Base-by-base conservation (phyloP, 2,888 invertebrate genomes). In the Megalurothrips usitatus region DNA sequence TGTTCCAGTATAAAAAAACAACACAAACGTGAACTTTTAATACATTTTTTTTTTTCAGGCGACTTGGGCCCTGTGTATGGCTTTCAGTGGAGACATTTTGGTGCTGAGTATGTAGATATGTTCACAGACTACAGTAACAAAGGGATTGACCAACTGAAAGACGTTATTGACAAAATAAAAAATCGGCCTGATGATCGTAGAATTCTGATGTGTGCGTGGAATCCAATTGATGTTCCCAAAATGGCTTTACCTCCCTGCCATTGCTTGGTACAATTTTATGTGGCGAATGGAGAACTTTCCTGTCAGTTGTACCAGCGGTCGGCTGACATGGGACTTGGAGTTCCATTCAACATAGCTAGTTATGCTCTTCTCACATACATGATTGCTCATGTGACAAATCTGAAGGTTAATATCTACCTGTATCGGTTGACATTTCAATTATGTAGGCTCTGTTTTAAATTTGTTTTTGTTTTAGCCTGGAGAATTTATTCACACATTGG, bases 161-260 rank as follows among this genome's bases (percentile, higher is more conserved):
- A 92, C 84, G 90, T 98, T 19, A 96, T 99, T 83, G 86, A 94
- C 3, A 93, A 92, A 47, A 92, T 99, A 82, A 92, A 90, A 85
- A 93, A 89, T 0, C 93, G 94, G 84, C 98, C 98, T 3, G 89
- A 93, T 84, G 96, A 96, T 86, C 90, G 98, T 83, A 91, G 98
- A 82, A 96, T 98, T 84, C 91, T 99, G 80, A 93, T 99, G 92
- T 93, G 93, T 82, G 95, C 99, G 0, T 99, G 99, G 99, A 99
- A 98, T 88, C 96, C 97, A 0, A 86, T 91, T 84, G 96, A 98
- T 87, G 87, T 98, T 48, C 91, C 92, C 0, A 89, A 92, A 87
- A 99, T 99, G 99, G 98, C 97, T 0, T 88, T 99, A 80, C 99
- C 99, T 0, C 99, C 99, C 0, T 99, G 99, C 85, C 99, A 99